Percentiles rank a stretch among this genome's conserved stretches.
These are phyloP conservation scores for Malacoctenus gilli DNA, from an alignment of 2,797 vertebrate genomes.

Conservation along the genomic window DNA sequence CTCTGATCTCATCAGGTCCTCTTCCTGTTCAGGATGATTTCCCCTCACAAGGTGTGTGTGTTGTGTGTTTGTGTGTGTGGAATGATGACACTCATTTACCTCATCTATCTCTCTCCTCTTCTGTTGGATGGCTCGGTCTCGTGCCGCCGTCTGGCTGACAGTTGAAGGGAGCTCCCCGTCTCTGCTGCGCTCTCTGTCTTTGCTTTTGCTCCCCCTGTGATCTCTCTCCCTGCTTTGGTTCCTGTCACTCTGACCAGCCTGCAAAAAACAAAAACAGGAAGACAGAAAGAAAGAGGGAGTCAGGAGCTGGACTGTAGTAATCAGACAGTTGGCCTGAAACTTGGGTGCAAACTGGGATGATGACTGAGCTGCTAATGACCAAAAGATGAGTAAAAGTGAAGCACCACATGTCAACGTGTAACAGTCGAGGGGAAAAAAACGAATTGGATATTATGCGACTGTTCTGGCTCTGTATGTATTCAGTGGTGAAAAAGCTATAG, in stretches of 20 bases:
- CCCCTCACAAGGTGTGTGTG: slow-evolving; percentile 25
- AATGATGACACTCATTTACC: slow-evolving; percentile 56
- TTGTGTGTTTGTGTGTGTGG: slow-evolving; percentile 28
- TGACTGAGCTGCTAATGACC: slow-evolving; percentile 52
- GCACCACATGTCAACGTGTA: slow-evolving; percentile 31
- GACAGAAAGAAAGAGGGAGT: not conserved
- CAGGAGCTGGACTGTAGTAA: slow-evolving; percentile 24
- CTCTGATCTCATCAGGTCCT: slow-evolving; percentile 45
- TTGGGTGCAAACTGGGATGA: slow-evolving; percentile 27
- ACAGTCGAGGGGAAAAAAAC: slow-evolving; percentile 7
- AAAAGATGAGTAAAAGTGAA: slow-evolving; percentile 40
- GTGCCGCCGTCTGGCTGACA: slow-evolving; percentile 59
- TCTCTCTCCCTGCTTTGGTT: slow-evolving; percentile 63
- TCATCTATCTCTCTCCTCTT: slow-evolving; percentile 81
- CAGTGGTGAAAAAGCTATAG: not conserved
- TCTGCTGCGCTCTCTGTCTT: slow-evolving; percentile 47
- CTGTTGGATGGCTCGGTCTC: slow-evolving; percentile 78
- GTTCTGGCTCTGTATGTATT: slow-evolving; percentile 1
- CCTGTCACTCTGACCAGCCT: slow-evolving; percentile 56
- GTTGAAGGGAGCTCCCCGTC: slow-evolving; percentile 58
- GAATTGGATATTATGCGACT: slow-evolving; percentile 3
- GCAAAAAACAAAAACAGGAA: slow-evolving; percentile 6
- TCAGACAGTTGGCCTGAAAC: slow-evolving; percentile 40
- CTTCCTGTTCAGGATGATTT: slow-evolving; percentile 31
- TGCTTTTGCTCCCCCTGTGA: slow-evolving; percentile 51